These are phyloP conservation scores for Drosophila barbarae DNA, from an alignment of 2,888 invertebrate species.

Conservation along the genomic window DNA sequence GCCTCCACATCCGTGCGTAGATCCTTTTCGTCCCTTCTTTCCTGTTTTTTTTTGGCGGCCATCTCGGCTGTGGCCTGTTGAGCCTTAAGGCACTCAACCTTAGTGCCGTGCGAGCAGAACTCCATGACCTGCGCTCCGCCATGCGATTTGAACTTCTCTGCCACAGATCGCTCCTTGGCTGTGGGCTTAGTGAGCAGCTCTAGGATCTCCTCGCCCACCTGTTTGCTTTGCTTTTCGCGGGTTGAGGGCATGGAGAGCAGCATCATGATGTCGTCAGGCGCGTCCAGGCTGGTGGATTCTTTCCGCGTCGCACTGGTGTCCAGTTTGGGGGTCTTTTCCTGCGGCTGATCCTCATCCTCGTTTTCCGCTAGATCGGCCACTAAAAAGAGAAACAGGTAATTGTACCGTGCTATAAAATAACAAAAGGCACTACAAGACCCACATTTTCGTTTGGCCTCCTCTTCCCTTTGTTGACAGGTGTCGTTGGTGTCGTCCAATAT, in stretches of 20 bases:
- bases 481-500: slow-evolving; percentile 78
- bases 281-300: slow-evolving; percentile 76
- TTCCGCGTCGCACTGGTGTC: slow-evolving; percentile 63
- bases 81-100: slow-evolving; percentile 88
- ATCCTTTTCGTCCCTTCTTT: slow-evolving; percentile 61
- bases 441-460: slow-evolving; percentile 80
- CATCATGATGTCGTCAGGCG: slow-evolving; percentile 86
- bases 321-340: slow-evolving; percentile 63
- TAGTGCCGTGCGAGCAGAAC: slow-evolving; percentile 97
- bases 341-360: slow-evolving; percentile 61
- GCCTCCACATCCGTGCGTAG: slow-evolving; percentile 30
- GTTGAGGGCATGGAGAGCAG: slow-evolving; percentile 86
- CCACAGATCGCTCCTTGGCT: slow-evolving; percentile 96
- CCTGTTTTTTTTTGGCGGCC: slow-evolving; percentile 76
- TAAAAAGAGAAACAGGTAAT: neutral
- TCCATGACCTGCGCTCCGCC: slow-evolving; percentile 96
- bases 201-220: slow-evolving; percentile 96
- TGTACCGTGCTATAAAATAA: neutral
- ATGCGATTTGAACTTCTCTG: slow-evolving; percentile 97
- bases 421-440: slow-evolving; percentile 58
- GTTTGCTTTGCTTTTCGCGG: slow-evolving; percentile 96
- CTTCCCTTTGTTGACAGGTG: slow-evolving; percentile 78
- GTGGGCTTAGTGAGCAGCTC: slow-evolving; percentile 96
- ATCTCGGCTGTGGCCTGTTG: slow-evolving; percentile 79
- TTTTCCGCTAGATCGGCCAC: slow-evolving; percentile 63